These are phyloP conservation scores for Yoshiicerus persimilis DNA, from an alignment of 1,140 invertebrate species.

Conservation along the genomic window DNA sequence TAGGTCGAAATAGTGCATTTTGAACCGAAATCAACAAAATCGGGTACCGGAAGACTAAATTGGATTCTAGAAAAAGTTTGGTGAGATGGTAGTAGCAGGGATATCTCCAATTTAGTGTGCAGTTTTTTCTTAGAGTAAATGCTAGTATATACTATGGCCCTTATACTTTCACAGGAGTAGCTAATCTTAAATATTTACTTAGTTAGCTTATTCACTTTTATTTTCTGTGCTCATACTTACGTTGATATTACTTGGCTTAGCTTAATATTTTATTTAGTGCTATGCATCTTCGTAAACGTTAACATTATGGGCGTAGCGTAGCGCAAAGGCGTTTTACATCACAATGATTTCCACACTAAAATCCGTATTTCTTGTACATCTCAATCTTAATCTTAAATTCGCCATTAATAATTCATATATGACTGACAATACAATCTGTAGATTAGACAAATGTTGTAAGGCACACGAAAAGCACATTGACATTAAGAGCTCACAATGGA, in stretches of 20 bases:
- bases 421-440: background rate
- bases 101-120: too few species aligned
- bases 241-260: background rate
- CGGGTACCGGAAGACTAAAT: too few species aligned
- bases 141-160: background rate
- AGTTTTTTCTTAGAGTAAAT: too few species aligned
- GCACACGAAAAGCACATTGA: background rate
- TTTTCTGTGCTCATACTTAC: background rate
- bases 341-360: background rate
- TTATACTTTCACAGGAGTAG: background rate
- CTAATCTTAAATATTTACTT: background rate
- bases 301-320: background rate
- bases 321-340: background rate
- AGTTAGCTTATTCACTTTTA: background rate
- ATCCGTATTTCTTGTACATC: background rate
- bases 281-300: background rate
- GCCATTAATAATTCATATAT: background rate
- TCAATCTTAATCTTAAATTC: background rate
- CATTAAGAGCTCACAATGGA: background rate
- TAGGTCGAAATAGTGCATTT: too few species aligned
- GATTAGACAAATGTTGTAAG: background rate
- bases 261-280: background rate
- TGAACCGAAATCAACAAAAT: too few species aligned
- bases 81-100: too few species aligned
- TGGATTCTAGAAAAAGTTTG: too few species aligned